Percentiles rank a stretch among this genome's conserved stretches.
phyloP scores from a whole-genome alignment of 2,888 invertebrate species.

The Encarsia formosa region DNA sequence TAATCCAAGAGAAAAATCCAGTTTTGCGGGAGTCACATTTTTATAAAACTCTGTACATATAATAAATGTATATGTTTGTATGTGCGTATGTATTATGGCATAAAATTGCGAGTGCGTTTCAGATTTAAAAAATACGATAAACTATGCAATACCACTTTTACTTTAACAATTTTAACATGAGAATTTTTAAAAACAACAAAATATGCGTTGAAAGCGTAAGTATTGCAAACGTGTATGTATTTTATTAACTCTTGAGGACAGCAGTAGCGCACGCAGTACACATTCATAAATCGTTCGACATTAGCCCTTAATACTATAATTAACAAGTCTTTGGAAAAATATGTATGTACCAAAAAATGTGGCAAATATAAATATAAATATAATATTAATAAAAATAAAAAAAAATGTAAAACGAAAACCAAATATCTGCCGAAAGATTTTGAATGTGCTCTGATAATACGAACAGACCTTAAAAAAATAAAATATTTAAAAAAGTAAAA shows the following conservation, averaged over 20 bases:
- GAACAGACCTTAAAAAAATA: conserved; percentile 38
- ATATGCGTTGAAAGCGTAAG: too few relatives aligned
- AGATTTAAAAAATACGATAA: too few relatives aligned
- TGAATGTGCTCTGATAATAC: conserved; percentile 15
- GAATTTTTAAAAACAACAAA: too few relatives aligned
- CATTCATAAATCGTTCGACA: conserved; percentile 1
- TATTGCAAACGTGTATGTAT: too few relatives aligned
- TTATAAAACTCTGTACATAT: conserved; percentile 29
- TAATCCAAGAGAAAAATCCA: conserved; percentile 14
- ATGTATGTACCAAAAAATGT: neutral
- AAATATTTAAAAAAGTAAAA: too few relatives aligned
- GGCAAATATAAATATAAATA: neutral
- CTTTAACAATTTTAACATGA: too few relatives aligned
- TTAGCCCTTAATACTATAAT: conserved; percentile 3
- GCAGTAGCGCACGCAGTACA: too few relatives aligned
- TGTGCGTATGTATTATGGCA: conserved; percentile 26
- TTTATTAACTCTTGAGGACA: too few relatives aligned
- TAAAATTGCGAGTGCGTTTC: conserved; percentile 20
- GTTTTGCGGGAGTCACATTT: conserved; percentile 20
- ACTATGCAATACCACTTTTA: too few relatives aligned
- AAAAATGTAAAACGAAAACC: conserved; percentile 3
- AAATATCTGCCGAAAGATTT: conserved; percentile 19
- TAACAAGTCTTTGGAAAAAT: conserved; percentile 5
- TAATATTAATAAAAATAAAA: too few relatives aligned
- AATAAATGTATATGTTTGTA: conserved; percentile 30